A percentile compares a stretch with the other conserved stretches of the same genome.
Evolutionary conservation across 2,888 invertebrate genomes (phyloP).

Genomic region (Drosophila peninsularis): DNA sequence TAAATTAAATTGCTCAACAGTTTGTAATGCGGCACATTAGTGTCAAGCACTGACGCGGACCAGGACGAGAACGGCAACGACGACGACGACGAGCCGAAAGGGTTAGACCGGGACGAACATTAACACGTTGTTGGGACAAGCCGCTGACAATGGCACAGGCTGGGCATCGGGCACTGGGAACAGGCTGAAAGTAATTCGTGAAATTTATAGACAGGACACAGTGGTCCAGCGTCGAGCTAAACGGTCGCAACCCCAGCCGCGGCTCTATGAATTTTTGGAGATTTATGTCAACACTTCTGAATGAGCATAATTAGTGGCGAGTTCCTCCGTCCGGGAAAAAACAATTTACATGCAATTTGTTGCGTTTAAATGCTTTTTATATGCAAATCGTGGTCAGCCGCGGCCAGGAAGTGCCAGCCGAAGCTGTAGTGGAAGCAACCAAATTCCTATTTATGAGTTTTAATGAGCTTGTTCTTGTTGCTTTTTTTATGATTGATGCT

Average conservation of each 20-base stretch:
- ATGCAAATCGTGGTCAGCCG: conserved; percentile 77
- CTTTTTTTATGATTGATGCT: conserved; percentile 71
- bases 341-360: conserved; percentile 77
- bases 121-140: conserved; percentile 77
- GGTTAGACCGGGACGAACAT: conserved; percentile 69
- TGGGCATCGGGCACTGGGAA: conserved; percentile 16
- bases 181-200: conserved; percentile 64
- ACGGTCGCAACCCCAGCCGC: conserved; percentile 38
- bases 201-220: conserved; percentile 74
- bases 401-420: conserved; percentile 38
- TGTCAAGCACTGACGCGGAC: conserved; percentile 75
- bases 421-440: conserved; percentile 37
- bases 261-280: conserved; percentile 54
- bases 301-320: conserved; percentile 81
- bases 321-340: conserved; percentile 53
- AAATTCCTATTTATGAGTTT: conserved; percentile 64
- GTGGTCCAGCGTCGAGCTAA: conserved; percentile 55
- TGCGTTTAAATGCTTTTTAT: conserved; percentile 80
- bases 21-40: conserved; percentile 84
- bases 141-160: conserved; percentile 54
- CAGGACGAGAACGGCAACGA: conserved; percentile 11
- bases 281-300: conserved; percentile 79
- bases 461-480: conserved; percentile 67
- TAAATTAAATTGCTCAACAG: conserved; percentile 84
- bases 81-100: conserved; percentile 47